Percentiles rank a stretch among this genome's conserved stretches.
Evolutionary conservation across 2,113 vertebrate genomes (phyloP).

Genomic region (Ranitomeya variabilis): DNA sequence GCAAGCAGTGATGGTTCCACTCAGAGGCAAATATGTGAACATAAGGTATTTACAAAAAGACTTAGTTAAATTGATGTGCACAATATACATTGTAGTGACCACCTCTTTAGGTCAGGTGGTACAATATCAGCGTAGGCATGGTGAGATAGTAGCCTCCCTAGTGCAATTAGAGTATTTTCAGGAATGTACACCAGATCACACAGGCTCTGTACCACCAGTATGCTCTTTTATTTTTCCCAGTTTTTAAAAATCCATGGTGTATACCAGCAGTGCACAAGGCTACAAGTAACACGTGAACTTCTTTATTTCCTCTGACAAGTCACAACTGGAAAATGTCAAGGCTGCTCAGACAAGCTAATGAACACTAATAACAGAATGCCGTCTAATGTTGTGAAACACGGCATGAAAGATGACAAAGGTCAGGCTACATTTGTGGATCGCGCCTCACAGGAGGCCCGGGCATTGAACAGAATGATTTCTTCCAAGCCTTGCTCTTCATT

Average conservation of each 20-base stretch:
- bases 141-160: not conserved
- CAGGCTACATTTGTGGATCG: conserved; percentile 22
- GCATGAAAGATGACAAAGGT: conserved; percentile 48
- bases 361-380: conserved; percentile 34
- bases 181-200: not conserved
- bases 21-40: no score
- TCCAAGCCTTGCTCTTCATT: not conserved
- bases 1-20: no score
- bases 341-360: conserved; percentile 47
- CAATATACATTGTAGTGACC: no score
- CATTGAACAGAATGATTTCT: conserved; percentile 15
- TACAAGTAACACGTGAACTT: conserved; percentile 11
- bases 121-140: not conserved
- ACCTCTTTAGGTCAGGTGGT: not conserved
- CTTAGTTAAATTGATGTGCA: no score
- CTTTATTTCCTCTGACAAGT: conserved; percentile 37
- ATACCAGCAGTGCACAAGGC: not conserved
- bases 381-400: conserved; percentile 46
- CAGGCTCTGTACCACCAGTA: not conserved
- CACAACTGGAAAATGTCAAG: conserved; percentile 51
- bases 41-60: no score
- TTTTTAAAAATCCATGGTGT: not conserved
- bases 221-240: not conserved
- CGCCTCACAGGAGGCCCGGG: conserved; percentile 22
- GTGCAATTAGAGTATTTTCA: not conserved